Evolutionary conservation across 1,140 invertebrate species (phyloP).

Genomic region (Luehdorfia chinensis): DNA sequence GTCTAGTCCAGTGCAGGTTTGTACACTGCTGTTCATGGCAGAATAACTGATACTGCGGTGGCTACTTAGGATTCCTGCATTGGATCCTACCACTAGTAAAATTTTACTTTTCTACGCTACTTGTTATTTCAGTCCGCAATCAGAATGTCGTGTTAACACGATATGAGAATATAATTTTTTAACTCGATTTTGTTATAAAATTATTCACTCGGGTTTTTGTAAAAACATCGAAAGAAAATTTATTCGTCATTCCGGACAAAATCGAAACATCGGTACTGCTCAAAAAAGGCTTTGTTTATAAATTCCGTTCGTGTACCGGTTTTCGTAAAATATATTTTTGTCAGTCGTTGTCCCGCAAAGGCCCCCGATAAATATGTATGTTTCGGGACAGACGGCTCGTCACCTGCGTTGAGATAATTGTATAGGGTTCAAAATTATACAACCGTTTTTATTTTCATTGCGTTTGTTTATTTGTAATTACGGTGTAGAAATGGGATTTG

Average conservation of each 20-base stretch:
- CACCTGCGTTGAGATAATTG: constrained; percentile 7
- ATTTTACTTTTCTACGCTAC: too few species aligned
- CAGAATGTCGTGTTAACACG: too few species aligned
- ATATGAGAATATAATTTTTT: too few species aligned
- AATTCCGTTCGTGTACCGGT: constrained; percentile 5
- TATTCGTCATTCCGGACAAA: constrained; percentile 9
- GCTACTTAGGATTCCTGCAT: too few species aligned
- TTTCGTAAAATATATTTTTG: constrained; percentile 16
- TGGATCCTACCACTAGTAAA: too few species aligned
- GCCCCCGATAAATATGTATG: constrained; percentile 14
- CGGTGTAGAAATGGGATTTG: too few species aligned
- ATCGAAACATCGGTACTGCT: constrained; percentile 12
- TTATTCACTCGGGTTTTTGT: too few species aligned
- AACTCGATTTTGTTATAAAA: too few species aligned
- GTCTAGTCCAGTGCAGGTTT: too few species aligned
- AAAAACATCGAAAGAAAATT: neutral
- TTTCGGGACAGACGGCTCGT: constrained; percentile 1
- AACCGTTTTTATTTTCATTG: neutral
- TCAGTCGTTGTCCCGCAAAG: constrained; percentile 2
- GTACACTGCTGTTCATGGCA: too few species aligned
- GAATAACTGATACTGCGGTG: too few species aligned
- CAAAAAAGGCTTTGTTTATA: constrained; percentile 16
- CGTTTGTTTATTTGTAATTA: neutral
- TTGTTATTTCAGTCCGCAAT: too few species aligned
- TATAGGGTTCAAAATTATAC: neutral